phyloP scores from a whole-genome alignment of 1,140 invertebrate species.

The Drosophila novamexicana region DNA sequence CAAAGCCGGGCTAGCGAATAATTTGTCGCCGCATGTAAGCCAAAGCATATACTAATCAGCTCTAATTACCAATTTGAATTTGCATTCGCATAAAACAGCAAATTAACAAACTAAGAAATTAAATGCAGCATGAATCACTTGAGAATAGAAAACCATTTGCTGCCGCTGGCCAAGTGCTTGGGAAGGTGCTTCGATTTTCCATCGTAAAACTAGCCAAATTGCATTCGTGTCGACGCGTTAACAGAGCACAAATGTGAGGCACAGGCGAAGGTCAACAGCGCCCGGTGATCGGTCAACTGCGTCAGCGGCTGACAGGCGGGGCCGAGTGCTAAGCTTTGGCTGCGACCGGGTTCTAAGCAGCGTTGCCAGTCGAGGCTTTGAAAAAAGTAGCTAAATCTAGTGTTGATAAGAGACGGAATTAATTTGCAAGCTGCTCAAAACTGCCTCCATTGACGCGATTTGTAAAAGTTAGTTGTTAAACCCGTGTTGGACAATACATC shows the following conservation, averaged over 20 bases:
- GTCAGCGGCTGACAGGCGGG: constrained; percentile 49
- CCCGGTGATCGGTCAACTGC: constrained; percentile 55
- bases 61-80: constrained; percentile 65
- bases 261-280: constrained; percentile 42
- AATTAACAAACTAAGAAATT: neutral
- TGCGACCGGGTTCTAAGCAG: neutral
- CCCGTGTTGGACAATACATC: no score
- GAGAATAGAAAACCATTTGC: constrained; percentile 18
- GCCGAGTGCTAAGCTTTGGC: neutral
- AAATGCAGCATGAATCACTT: constrained; percentile 59
- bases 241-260: constrained; percentile 65
- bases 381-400: no score
- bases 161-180: constrained; percentile 6
- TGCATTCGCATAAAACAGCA: constrained; percentile 37
- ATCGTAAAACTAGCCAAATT: constrained; percentile 42
- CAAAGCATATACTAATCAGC: constrained; percentile 32
- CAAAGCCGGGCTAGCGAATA: constrained; percentile 31
- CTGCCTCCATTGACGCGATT: no score
- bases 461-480: no score
- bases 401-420: no score
- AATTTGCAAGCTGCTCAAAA: no score
- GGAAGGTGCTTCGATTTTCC: constrained; percentile 1
- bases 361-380: no score
- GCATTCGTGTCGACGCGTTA: constrained; percentile 64
- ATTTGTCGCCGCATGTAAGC: constrained; percentile 64